These are phyloP conservation scores for Chironomus striatipennis DNA, from an alignment of 1,140 invertebrate species.

Conservation along the genomic window DNA sequence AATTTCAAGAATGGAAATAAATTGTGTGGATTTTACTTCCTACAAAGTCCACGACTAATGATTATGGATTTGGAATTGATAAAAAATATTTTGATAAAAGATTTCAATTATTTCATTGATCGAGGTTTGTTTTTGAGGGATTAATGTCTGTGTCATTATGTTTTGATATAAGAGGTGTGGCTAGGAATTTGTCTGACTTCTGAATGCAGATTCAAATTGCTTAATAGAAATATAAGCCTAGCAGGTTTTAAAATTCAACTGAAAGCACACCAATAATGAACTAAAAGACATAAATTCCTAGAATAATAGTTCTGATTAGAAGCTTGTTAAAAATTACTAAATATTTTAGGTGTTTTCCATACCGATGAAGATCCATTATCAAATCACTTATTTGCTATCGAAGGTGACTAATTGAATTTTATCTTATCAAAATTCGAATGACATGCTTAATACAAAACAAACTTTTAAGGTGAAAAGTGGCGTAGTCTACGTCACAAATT, in stretches of 20 bases:
- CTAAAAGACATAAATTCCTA: too few relatives aligned
- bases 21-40: slow-evolving; percentile 28
- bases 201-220: too few relatives aligned
- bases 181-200: too few relatives aligned
- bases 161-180: too few relatives aligned
- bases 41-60: slow-evolving; percentile 32
- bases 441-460: slow-evolving; percentile 23
- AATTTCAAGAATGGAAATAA: slow-evolving; percentile 18
- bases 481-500: slow-evolving; percentile 49
- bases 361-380: slow-evolving; percentile 42
- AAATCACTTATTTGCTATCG: slow-evolving; percentile 44
- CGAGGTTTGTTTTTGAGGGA: slow-evolving; percentile 41
- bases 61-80: slow-evolving; percentile 42
- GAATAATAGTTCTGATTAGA: too few relatives aligned
- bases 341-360: too few relatives aligned
- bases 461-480: slow-evolving; percentile 48
- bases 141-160: too few relatives aligned
- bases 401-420: slow-evolving; percentile 36
- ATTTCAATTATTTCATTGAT: slow-evolving; percentile 48
- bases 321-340: too few relatives aligned
- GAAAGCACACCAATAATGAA: too few relatives aligned
- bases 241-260: too few relatives aligned
- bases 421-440: not conserved
- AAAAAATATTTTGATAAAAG: slow-evolving; percentile 45
- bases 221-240: too few relatives aligned